Conservation (phyloP, 2,797 vertebrate genomes). For the Platalea minor region DNA sequence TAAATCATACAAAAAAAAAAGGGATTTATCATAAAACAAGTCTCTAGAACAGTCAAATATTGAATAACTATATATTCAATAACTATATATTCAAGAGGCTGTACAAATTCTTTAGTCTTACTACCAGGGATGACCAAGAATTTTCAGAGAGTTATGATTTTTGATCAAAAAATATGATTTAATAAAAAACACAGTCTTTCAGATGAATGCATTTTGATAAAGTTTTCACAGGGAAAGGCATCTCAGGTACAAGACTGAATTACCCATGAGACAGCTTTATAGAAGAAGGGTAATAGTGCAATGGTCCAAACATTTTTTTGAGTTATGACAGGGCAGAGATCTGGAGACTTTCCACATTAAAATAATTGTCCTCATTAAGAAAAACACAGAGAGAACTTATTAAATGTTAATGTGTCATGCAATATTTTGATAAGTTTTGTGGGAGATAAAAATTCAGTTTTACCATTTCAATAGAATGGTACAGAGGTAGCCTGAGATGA, state of each 20-base stretch:
- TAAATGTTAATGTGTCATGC: background rate
- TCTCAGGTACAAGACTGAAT: background rate
- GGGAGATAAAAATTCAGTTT: background rate
- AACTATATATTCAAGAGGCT: background rate
- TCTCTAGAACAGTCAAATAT: background rate
- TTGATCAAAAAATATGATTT: background rate
- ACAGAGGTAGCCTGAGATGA: background rate
- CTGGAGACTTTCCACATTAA: background rate
- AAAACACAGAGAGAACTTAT: background rate
- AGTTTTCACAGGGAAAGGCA: background rate
- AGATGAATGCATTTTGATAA: background rate
- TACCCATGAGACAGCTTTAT: background rate
- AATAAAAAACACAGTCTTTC: background rate
- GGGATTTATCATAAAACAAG: background rate
- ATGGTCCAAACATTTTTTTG: background rate
- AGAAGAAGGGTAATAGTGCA: background rate
- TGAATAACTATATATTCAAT: background rate
- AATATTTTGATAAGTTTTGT: background rate
- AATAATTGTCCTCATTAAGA: background rate
- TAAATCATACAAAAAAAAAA: background rate
- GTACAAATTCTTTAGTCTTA: background rate
- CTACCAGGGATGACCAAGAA: background rate
- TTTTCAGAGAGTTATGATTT: background rate
- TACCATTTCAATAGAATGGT: background rate
- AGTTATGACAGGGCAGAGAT: background rate